Evolutionary conservation across 2,113 vertebrate genomes (phyloP).

Genomic region (Stomatorhinus ivindoensis): DNA sequence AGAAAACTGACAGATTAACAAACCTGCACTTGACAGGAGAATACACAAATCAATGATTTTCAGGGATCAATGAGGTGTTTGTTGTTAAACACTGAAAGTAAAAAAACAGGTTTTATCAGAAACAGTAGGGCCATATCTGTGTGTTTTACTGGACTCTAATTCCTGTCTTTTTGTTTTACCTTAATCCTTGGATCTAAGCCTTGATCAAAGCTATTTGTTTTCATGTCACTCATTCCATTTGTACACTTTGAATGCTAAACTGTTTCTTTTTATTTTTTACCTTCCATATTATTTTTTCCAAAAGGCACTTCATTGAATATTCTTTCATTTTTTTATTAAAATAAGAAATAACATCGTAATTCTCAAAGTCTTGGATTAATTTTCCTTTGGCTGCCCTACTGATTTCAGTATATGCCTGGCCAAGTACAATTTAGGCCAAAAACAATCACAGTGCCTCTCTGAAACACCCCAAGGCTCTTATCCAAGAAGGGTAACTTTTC

Average conservation of each 20-base stretch:
- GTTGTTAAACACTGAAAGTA: neutral
- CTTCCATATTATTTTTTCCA: neutral
- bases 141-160: neutral
- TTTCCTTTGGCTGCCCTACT: constrained; percentile 41
- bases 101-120: neutral
- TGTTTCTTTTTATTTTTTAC: neutral
- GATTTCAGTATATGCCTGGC: constrained; percentile 38
- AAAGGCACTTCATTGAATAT: neutral
- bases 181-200: neutral
- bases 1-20: neutral
- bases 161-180: neutral
- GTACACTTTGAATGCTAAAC: neutral
- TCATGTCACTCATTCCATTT: neutral
- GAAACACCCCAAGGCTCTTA: constrained; percentile 31
- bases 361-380: neutral
- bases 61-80: neutral
- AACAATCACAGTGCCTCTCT: constrained; percentile 62
- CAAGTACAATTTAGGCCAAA: constrained; percentile 56
- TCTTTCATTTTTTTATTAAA: neutral
- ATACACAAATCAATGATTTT: neutral
- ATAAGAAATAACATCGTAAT: neutral
- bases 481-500: neutral
- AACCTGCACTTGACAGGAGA: neutral
- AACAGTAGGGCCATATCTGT: neutral
- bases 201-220: neutral